Evolutionary conservation across 2,797 vertebrate genomes (phyloP), one percentile per base, ranked within the genome.

Genomic region (Enteromius trimaculatus): DNA sequence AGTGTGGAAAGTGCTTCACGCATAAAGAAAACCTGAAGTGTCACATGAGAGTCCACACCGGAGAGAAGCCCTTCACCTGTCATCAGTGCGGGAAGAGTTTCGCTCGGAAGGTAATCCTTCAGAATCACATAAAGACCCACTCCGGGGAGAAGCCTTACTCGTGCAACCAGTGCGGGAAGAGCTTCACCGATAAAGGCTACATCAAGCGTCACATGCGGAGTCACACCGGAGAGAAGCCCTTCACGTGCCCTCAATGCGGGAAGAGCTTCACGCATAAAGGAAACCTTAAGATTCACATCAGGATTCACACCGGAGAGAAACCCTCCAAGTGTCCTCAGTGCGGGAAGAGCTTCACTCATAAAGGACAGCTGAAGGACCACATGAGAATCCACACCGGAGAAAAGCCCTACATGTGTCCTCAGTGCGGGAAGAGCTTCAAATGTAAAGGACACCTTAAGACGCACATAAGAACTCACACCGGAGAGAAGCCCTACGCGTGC

Each of bases 241-340:
- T 58, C 72, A 75, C 53, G 0, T 75, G 72, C 1, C 72, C 72
- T 58, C 72, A 75, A 7, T 75, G 72, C 14, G 72, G 72, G n/a
- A 75, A 75, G 72, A 55, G 31, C n/a, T 75, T 75, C 13, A 75
- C 72, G 2, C 72, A 75, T 21, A 75, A 75, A 58, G 72, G 72
- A 58, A 75, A 75, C 51, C 72, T 75, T n/a, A 75, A 75, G n/a
- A 75, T 75, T 58, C 72, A 75, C 31, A 75, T 75, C n/a, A 75
- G 72, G 37, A 37, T 75, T 39, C 72, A 75, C 31, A 75, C 72
- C 11, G 72, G 72, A 16, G 72, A 75, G 31, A 75, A 75, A 14
- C 72, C 72, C 13, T 75, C 72, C 6, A 75, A 75, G 51, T 75
- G 72, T 37, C 72, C 31, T 9, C 19, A 75, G 7, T 75, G 72